Conservation (phyloP, 2,888 invertebrate species). For the Halocaridina rubra region DNA sequence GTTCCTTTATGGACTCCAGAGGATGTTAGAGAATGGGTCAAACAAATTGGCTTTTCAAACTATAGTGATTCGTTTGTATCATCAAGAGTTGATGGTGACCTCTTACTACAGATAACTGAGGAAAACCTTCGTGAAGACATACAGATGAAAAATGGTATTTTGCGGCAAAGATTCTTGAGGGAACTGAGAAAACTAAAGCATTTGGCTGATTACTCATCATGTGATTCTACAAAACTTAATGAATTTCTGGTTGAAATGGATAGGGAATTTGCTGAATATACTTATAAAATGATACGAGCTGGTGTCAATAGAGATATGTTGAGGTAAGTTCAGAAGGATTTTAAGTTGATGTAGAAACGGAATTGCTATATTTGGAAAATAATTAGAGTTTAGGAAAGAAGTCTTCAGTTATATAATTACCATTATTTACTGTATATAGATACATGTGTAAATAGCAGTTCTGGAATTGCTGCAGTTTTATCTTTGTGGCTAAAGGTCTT, state of each 20-base stretch:
- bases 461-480: no score
- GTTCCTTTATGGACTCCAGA: conserved; percentile 97
- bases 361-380: no score
- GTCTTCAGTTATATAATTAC: no score
- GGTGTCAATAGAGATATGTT: conserved; percentile 93
- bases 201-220: conserved; percentile 95
- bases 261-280: conserved; percentile 93
- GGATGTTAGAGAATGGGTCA: conserved; percentile 98
- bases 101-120: conserved; percentile 90
- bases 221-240: conserved; percentile 91
- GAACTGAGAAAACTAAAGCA: conserved; percentile 93
- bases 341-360: no score
- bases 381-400: no score
- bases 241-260: conserved; percentile 86
- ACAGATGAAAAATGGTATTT: conserved; percentile 91
- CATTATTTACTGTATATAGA: no score
- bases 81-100: conserved; percentile 96
- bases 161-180: conserved; percentile 89
- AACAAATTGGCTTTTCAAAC: conserved; percentile 91
- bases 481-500: no score
- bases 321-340: conserved; percentile 68
- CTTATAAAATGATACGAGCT: conserved; percentile 94
- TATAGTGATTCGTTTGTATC: conserved; percentile 86
- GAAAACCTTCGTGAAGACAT: conserved; percentile 93
- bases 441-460: no score